These are phyloP conservation scores for Pseudobourletiella spinata DNA, from an alignment of 1,140 invertebrate genomes.

Conservation along the genomic window DNA sequence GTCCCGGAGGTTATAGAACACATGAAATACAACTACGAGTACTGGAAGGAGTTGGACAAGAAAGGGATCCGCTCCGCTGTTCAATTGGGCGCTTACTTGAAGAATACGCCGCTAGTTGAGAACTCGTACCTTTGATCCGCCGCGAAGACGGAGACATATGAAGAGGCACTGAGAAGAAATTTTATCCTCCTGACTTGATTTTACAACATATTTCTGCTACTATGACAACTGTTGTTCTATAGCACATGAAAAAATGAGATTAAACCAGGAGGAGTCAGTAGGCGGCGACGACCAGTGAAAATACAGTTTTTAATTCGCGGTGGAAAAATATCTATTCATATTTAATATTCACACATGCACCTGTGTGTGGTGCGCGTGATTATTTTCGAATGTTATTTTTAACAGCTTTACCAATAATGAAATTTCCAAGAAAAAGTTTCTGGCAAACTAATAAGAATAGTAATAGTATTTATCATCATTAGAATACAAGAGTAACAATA, in stretches of 20 bases:
- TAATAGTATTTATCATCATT: no score
- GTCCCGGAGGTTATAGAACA: conserved; percentile 78
- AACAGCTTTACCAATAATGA: no score
- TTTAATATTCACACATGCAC: no score
- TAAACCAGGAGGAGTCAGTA: neutral
- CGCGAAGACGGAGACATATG: neutral
- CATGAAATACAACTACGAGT: conserved; percentile 75
- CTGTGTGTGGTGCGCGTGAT: no score
- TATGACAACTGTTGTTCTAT: neutral
- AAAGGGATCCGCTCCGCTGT: conserved; percentile 29
- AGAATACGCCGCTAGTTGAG: neutral
- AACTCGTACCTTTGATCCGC: conserved; percentile 3
- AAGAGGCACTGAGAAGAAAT: neutral
- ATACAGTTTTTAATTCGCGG: neutral
- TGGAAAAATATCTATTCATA: no score
- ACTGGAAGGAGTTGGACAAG: conserved; percentile 66
- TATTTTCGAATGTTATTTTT: no score
- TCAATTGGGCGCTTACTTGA: conserved; percentile 16
- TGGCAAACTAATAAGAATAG: no score
- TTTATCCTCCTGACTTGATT: no score
- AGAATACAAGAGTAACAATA: no score
- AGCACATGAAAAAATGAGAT: neutral
- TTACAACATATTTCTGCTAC: neutral
- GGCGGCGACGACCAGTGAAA: neutral
- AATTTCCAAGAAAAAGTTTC: no score